Evolutionary conservation across 2,888 invertebrate genomes (phyloP), one percentile per base, ranked within the genome.

Genomic region (Melieria crassipennis): DNA sequence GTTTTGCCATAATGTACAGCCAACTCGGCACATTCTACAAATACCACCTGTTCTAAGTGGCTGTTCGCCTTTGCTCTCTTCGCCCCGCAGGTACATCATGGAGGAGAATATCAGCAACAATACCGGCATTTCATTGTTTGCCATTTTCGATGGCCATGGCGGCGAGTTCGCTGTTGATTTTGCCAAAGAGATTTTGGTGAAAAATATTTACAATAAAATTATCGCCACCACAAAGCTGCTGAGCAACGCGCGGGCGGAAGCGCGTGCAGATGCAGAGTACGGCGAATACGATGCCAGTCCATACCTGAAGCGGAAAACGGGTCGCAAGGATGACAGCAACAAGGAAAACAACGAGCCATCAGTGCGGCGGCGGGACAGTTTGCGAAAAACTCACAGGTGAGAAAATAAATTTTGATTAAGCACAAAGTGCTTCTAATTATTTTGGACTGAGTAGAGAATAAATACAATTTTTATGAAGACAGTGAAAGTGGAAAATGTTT

Each of bases 91-190:
- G 79, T 97, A 95, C 86, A 94, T 95, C 70, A 91, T 97, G 67
- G 92, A 95, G 77, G 93, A 94, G 86, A 92, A 96, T 83, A 92
- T 96, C 68, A 93, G 94, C 84, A 91, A 92, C 78, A 84, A 80
- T 64, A 94, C 95, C 30, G 94, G 93, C 42, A 92, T 96, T 68
- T 93, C 95, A 30, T 88, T 98, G 72, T 96, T 95, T 88, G 97
- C 96, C 60, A 92, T 98, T 77, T 97, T 97, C 85, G 97, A 98
- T 88, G 97, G 97, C 0, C 97, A 98, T 86, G 98, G 97, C 65
- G 98, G 97, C 56, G 96, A 97, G 88, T 95, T 95, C 88, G 97
- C 97, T 66, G 96, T 97, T 30, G 94, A 97, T 84, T 97, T 94
- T 88, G 95, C 95, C 66, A 93, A 94, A 84, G 95, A 96, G 79